Evolutionary conservation across 1,140 invertebrate genomes (phyloP), one percentile per base, ranked within the genome.

Genomic region (Hesperophylax magnus): DNA sequence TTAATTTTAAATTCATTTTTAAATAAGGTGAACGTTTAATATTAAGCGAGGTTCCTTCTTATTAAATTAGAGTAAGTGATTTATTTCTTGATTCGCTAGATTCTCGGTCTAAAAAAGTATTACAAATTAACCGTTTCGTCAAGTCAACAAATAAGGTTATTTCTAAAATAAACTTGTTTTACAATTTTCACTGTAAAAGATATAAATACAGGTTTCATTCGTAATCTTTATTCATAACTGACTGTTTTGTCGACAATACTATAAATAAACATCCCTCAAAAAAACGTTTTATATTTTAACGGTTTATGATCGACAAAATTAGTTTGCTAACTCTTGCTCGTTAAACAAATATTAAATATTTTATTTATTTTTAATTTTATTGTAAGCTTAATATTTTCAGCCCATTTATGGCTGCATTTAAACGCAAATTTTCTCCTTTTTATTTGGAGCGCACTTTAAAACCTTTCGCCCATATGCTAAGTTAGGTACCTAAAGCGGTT

Each of bases 1-100:
- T 82, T 67, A 80, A 71, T 58, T 82, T 82, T 8, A 82, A 69
- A 61, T 82, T 82, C 81, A 82, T 82, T 4, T 67, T 80, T 80
- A 34, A 20, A 71, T 47, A 47, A 52, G 0, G 22, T 24, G 22
- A 71, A 52, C n/a, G 4, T 2, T 31, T 65, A 65, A 22, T 24
- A 24, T 20, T 18, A 58, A 58, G 20, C 20, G 18, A n/a, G 20
- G n/a, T 18, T 58, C 56, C 5, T 11, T 4, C 56, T 58, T 58
- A n/a, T 58, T n/a, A 18, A 58, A 58, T 18, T 18, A n/a, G 6
- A 58, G 56, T 18, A 18, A 18, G 17, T 56, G 17, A n/a, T 56
- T 17, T 56, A n/a, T 58, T 58, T 58, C 5, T 58, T 58, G n/a
- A 20, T 18, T 58, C 20, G 20, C 54, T 18, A n/a, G 54, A 3